Conservation (phyloP, 2,888 invertebrate species). For the Xestia xanthographa region DNA sequence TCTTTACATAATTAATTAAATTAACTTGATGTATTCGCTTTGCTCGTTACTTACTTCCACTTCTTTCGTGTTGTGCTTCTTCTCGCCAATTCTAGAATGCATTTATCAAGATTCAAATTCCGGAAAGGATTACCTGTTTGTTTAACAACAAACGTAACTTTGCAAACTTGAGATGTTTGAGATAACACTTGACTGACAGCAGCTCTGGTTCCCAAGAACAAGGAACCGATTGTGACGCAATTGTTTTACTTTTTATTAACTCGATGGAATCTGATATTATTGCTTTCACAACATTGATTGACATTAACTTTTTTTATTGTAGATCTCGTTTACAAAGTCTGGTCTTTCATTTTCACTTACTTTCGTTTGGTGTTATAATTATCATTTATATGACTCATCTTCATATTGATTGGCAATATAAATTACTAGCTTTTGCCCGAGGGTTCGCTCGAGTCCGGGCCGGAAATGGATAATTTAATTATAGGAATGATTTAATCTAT, state of each 20-base stretch:
- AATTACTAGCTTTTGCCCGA: neutral
- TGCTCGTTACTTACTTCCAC: neutral
- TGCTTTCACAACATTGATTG: slow-evolving; percentile 67
- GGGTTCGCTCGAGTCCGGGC: neutral
- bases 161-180: slow-evolving; percentile 33
- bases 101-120: slow-evolving; percentile 21
- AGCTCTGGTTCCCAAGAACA: slow-evolving; percentile 56
- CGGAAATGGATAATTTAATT: neutral
- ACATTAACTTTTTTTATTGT: slow-evolving; percentile 56
- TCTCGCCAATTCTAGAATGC: neutral
- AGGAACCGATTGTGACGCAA: slow-evolving; percentile 59
- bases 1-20: neutral
- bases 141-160: slow-evolving; percentile 39
- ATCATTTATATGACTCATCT: slow-evolving; percentile 36
- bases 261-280: slow-evolving; percentile 61
- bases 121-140: slow-evolving; percentile 35
- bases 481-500: neutral
- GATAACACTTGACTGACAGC: slow-evolving; percentile 46
- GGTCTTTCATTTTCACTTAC: slow-evolving; percentile 59
- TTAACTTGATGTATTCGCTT: neutral
- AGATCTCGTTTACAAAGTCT: slow-evolving; percentile 51
- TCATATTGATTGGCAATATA: slow-evolving; percentile 30
- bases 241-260: slow-evolving; percentile 62
- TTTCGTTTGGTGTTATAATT: slow-evolving; percentile 49
- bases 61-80: neutral